A percentile compares a stretch with the other conserved stretches of the same genome.
These are phyloP conservation scores for Micrastur ruficollis DNA, from an alignment of 2,797 vertebrate genomes.

Conservation along the genomic window DNA sequence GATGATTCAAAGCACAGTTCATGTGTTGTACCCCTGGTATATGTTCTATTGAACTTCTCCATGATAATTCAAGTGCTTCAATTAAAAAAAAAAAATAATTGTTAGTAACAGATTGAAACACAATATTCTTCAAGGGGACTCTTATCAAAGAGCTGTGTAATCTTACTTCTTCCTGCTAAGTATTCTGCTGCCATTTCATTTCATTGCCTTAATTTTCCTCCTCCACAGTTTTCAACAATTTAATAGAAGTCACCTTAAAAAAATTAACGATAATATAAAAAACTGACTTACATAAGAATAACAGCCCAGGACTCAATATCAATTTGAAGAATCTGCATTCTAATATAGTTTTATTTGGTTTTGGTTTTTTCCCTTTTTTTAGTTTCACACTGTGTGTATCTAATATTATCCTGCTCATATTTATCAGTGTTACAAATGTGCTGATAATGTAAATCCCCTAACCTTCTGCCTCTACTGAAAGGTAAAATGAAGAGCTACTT, in stretches of 20 bases:
- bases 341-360: not conserved
- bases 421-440: not conserved
- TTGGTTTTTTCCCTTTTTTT: not conserved
- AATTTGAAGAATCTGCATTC: not conserved
- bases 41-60: not conserved
- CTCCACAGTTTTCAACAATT: not conserved
- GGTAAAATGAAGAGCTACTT: not conserved
- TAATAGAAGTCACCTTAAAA: not conserved
- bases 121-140: not conserved
- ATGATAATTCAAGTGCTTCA: not conserved
- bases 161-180: not conserved
- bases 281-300: not conserved
- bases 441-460: not conserved
- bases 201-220: not conserved
- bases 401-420: not conserved
- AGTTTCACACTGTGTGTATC: not conserved
- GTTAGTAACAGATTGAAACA: not conserved
- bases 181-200: not conserved
- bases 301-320: not conserved
- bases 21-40: not conserved
- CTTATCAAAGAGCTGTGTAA: not conserved
- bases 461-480: not conserved
- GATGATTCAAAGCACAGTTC: not conserved
- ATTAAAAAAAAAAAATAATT: not conserved
- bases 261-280: not conserved